Conservation (phyloP, 1,140 invertebrate species). For the Drosophila persimilis region DNA sequence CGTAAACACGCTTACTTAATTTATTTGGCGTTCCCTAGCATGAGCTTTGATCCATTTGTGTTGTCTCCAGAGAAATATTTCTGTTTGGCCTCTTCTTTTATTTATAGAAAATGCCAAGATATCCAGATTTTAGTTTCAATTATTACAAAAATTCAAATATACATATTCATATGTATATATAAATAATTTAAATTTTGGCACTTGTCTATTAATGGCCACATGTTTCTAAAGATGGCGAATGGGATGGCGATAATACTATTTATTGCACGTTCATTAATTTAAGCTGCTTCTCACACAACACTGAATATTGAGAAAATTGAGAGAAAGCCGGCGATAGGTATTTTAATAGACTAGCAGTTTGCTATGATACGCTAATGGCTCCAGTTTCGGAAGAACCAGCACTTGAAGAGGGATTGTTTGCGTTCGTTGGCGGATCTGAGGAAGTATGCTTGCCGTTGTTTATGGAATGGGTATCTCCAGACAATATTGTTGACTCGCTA, state of each 20-base stretch:
- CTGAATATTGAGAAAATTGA: background rate
- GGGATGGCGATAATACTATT: conserved; percentile 19
- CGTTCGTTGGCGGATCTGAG: conserved; percentile 37
- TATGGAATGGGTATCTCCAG: conserved; percentile 27
- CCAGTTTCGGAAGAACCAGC: conserved; percentile 65
- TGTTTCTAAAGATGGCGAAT: conserved; percentile 48
- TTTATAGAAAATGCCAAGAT: too few relatives aligned
- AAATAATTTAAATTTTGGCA: conserved; percentile 46
- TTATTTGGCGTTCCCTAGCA: conserved; percentile 12
- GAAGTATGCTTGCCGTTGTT: conserved; percentile 45
- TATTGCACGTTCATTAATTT: conserved; percentile 45
- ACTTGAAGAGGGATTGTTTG: conserved; percentile 18
- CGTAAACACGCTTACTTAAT: background rate
- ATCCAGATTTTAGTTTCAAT: too few relatives aligned
- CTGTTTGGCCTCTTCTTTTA: conserved; percentile 4
- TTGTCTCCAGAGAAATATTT: conserved; percentile 12
- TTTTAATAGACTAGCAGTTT: background rate
- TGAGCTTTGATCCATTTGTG: conserved; percentile 3
- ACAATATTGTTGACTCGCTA: conserved; percentile 12
- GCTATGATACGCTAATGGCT: conserved; percentile 80
- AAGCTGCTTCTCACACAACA: conserved; percentile 2
- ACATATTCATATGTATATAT: conserved; percentile 11
- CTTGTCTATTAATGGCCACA: conserved; percentile 54
- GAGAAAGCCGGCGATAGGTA: background rate
- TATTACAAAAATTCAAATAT: too few relatives aligned